Evolutionary conservation across 2,113 vertebrate genomes (phyloP).

Genomic region (Psettodes erumei): DNA sequence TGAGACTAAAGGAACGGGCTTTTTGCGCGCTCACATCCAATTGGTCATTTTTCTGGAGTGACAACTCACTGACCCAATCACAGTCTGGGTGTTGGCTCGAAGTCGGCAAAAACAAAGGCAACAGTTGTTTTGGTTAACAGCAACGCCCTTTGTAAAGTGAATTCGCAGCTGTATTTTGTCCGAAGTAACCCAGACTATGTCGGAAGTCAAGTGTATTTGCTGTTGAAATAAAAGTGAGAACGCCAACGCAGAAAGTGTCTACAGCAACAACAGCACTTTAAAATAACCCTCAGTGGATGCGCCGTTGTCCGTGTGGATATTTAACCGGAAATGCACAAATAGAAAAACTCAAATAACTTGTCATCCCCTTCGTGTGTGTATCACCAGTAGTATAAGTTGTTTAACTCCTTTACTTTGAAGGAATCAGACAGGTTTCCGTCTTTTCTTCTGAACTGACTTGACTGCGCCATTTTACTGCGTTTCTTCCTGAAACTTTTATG

Average conservation of each 20-base stretch:
- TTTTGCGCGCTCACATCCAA: slow-evolving; percentile 1
- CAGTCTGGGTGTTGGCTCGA: background rate
- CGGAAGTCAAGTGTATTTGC: background rate
- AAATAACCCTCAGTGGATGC: rapidly evolving
- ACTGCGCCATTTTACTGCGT: slow-evolving; percentile 17
- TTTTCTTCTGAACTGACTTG: background rate
- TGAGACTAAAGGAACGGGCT: background rate
- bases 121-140: background rate
- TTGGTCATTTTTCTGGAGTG: slow-evolving; percentile 17
- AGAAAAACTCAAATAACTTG: background rate
- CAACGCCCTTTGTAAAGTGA: background rate
- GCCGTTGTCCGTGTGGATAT: background rate
- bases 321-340: background rate
- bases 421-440: rapidly evolving
- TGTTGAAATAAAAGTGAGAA: background rate
- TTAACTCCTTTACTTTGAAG: slow-evolving; percentile 57
- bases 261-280: background rate
- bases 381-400: rapidly evolving
- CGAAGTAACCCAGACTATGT: background rate
- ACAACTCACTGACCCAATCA: slow-evolving; percentile 35
- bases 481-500: slow-evolving; percentile 52
- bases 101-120: rapidly evolving
- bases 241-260: rapidly evolving
- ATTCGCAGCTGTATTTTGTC: background rate
- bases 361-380: too few relatives aligned